phyloP scores from a whole-genome alignment of 1,140 invertebrate genomes.

The Ceratitis capitata region DNA sequence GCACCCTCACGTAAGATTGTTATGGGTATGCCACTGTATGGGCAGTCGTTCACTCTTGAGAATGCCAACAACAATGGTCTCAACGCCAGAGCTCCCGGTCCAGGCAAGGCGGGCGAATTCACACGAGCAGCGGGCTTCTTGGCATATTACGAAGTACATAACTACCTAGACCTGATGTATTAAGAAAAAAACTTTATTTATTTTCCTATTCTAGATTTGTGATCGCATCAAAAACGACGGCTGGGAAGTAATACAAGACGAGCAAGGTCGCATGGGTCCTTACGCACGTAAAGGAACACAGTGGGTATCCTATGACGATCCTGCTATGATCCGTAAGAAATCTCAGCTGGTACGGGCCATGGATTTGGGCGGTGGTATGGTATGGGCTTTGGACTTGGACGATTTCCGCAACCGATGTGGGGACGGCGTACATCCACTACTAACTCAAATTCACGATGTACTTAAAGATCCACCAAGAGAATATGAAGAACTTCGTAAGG shows the following conservation, averaged over 20 bases:
- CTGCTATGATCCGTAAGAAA: conserved; percentile 80
- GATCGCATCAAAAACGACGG: conserved; percentile 77
- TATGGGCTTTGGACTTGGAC: conserved; percentile 90
- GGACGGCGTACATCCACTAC: conserved; percentile 78
- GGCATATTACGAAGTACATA: conserved; percentile 89
- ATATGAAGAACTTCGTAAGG: conserved; percentile 55
- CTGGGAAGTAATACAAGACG: conserved; percentile 84
- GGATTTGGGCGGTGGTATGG: conserved; percentile 86
- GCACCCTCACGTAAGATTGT: conserved; percentile 82
- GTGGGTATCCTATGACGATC: conserved; percentile 91
- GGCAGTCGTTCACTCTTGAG: conserved; percentile 81
- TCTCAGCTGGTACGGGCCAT: conserved; percentile 79
- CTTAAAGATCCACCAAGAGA: conserved; percentile 65
- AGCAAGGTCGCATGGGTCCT: conserved; percentile 80
- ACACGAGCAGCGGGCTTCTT: conserved; percentile 86
- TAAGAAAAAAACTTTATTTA: background rate
- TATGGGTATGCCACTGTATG: conserved; percentile 92
- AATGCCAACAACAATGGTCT: conserved; percentile 72
- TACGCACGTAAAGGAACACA: conserved; percentile 86
- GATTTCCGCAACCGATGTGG: conserved; percentile 82
- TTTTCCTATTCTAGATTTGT: conserved; percentile 73
- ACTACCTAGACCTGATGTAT: background rate
- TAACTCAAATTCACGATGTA: conserved; percentile 76
- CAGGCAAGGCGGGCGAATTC: conserved; percentile 81
- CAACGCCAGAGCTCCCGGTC: conserved; percentile 77